Conservation (phyloP, 2,797 vertebrate species). For the Onychomys arenicola region DNA sequence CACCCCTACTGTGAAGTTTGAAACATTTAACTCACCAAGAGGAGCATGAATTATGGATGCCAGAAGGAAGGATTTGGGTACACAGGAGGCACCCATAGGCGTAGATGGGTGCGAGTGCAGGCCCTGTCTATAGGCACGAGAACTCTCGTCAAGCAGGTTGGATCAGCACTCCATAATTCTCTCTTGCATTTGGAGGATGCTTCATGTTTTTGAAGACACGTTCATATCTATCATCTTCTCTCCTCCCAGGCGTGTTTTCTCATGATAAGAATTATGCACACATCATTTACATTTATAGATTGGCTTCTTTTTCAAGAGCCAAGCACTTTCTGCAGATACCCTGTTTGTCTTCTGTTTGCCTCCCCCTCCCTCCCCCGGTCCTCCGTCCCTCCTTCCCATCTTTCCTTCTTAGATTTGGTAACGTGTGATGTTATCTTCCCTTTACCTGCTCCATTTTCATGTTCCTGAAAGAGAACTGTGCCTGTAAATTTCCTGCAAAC, state of each 20-base stretch:
- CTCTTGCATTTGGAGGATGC: background rate
- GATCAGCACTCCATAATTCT: background rate
- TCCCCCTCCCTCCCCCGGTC: no score
- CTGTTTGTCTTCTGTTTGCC: background rate
- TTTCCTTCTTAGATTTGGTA: background rate
- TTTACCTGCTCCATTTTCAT: background rate
- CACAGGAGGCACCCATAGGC: background rate
- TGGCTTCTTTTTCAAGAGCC: conserved; percentile 33
- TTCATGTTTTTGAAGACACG: conserved; percentile 33
- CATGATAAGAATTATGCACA: conserved; percentile 81
- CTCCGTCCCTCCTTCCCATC: no score
- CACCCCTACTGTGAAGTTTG: conserved; percentile 57
- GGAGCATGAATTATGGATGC: conserved; percentile 27
- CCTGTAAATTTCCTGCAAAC: conserved; percentile 24
- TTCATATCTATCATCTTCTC: conserved; percentile 72
- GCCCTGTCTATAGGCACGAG: fast-evolving
- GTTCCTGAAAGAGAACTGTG: background rate
- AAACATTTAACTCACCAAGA: conserved; percentile 34
- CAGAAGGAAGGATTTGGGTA: background rate
- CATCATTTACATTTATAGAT: conserved; percentile 79
- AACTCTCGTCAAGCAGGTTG: background rate
- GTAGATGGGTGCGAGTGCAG: background rate
- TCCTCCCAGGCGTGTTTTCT: conserved; percentile 64
- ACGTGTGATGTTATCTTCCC: background rate
- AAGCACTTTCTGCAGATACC: conserved; percentile 39